phyloP scores from a whole-genome alignment of 2,113 vertebrate species.

The Gnathonemus longibarbis region DNA sequence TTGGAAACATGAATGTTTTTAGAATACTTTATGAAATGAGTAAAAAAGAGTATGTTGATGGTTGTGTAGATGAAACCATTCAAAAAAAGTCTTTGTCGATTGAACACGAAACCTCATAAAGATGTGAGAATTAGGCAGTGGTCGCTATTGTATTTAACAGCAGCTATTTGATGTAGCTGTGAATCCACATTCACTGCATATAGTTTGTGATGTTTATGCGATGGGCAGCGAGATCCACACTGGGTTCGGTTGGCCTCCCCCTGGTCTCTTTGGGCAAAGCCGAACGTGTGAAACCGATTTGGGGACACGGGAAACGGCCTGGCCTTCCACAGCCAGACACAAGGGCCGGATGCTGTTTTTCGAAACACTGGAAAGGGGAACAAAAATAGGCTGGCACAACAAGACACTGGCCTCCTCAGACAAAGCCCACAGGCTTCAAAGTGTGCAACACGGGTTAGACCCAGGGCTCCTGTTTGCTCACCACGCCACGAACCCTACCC shows the following conservation, averaged over 20 bases:
- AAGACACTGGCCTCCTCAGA: background rate
- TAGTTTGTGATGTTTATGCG: background rate
- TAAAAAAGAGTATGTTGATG: background rate
- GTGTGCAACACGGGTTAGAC: slow-evolving; percentile 18
- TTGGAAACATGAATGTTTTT: background rate
- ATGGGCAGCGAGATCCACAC: background rate
- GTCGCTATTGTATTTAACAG: background rate
- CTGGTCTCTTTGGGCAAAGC: slow-evolving; percentile 33
- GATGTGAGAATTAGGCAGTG: background rate
- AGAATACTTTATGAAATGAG: background rate
- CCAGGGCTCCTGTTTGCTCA: slow-evolving; percentile 51
- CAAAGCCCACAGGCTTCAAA: slow-evolving; percentile 12
- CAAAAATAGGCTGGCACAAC: slow-evolving; percentile 12
- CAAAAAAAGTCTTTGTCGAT: background rate
- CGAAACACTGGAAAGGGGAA: slow-evolving; percentile 2
- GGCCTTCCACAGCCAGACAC: slow-evolving; percentile 22
- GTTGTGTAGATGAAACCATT: background rate
- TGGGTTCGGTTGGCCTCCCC: background rate
- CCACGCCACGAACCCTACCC: slow-evolving; percentile 55
- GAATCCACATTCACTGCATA: background rate
- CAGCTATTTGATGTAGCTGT: background rate
- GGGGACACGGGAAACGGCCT: slow-evolving; percentile 32
- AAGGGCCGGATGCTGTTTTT: slow-evolving; percentile 13
- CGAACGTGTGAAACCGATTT: slow-evolving; percentile 32
- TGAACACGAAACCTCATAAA: background rate